Base-by-base conservation (phyloP, 2,888 invertebrate genomes). In the Himalopsyche kuldschensis region DNA sequence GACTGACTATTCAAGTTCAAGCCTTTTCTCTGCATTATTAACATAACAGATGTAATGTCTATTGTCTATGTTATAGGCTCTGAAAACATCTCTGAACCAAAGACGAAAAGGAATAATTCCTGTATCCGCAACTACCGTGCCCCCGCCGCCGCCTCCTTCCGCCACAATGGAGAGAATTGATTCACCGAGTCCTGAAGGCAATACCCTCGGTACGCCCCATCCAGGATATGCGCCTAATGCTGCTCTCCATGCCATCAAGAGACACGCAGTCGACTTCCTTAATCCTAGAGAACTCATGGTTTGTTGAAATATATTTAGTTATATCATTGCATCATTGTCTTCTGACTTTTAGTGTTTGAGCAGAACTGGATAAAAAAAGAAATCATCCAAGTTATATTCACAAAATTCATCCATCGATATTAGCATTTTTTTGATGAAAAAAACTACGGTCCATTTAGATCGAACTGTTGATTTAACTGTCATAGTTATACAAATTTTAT, bases 171-270 rank as follows among this genome's bases (percentile, higher is more conserved):
- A 83, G 47, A 75, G 83, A 30, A 80, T 83, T 15, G 81, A 84
- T 63, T 80, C 80, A 24, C 84, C 82, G n/a, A 78, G 46, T 11
- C 27, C 75, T 15, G 63, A 47, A 24, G 8, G 75, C 31, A 55
- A 55, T 24, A 55, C 55, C 55, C 55, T 55, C 10, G 55, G 55
- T 10, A 63, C 82, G 0, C 80, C 84, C 20, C 85, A 85, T 55
- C 89, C 97, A n/a, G 97, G 97, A 15, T 98, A 98, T 89, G 97
- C 96, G 76, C 97, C 96, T 5, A 98, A 98, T 89, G 99, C 99
- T 15, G 99, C 99, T 3, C 93, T 98, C 86, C 98, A 99, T 87
- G 99, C 99, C 0, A 98, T 99, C 85, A 96, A 98, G 89, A 94
- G 99, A 87, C 99, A 99, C 89, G 97, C 98, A 10, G 93, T 96